Percentiles rank a stretch among this genome's conserved stretches.
Evolutionary conservation across 2,113 vertebrate genomes (phyloP).

Genomic region (Maylandia zebra): DNA sequence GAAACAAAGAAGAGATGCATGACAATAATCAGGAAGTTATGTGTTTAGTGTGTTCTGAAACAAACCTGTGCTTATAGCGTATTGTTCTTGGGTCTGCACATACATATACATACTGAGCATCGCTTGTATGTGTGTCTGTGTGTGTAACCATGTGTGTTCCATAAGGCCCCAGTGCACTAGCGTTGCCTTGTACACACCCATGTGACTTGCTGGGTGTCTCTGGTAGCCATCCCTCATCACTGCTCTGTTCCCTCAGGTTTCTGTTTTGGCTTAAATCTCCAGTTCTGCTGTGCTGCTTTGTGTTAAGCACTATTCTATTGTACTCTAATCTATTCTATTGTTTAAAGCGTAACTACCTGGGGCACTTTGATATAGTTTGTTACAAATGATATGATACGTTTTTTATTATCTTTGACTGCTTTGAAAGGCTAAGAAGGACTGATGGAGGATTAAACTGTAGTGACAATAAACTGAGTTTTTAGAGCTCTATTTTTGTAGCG

Average conservation of each 20-base stretch:
- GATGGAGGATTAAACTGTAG: background rate
- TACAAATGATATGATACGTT: background rate
- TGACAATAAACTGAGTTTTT: background rate
- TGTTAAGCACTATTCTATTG: background rate
- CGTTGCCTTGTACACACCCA: constrained; percentile 25
- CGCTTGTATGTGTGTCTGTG: background rate
- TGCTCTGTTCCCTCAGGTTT: constrained; percentile 42
- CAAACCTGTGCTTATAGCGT: background rate
- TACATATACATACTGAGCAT: background rate
- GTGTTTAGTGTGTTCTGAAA: background rate
- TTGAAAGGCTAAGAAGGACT: background rate
- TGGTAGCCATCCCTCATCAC: constrained; percentile 64
- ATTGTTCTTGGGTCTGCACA: background rate
- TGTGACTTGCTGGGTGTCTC: constrained; percentile 51
- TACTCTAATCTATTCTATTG: background rate
- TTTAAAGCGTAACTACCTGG: background rate
- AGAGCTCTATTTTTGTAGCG: constrained; percentile 17
- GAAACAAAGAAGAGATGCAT: constrained; percentile 31
- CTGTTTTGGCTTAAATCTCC: constrained; percentile 27
- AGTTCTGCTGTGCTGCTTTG: background rate
- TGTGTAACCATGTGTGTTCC: constrained; percentile 13
- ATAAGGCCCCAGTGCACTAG: background rate
- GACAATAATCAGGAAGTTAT: constrained; percentile 27
- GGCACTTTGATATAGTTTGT: background rate
- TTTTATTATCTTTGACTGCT: background rate